These are phyloP conservation scores for Drosophila ogumai DNA, from an alignment of 1,140 invertebrate species.

Conservation along the genomic window DNA sequence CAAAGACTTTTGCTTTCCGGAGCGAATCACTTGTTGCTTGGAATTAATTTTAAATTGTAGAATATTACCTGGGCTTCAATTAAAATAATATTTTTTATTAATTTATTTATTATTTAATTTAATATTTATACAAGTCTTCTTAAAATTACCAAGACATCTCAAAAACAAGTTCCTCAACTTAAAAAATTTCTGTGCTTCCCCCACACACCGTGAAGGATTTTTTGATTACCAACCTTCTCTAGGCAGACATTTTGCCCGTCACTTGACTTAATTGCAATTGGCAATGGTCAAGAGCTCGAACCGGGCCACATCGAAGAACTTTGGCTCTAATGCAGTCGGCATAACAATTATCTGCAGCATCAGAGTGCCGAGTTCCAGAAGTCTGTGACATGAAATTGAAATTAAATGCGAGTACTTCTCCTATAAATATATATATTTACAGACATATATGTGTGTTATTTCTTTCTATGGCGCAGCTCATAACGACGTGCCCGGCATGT, in stretches of 20 bases:
- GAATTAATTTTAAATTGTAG: background rate
- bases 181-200: conserved; percentile 19
- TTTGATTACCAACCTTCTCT: conserved; percentile 27
- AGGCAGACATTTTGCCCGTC: conserved; percentile 61
- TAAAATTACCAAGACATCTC: background rate
- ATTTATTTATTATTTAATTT: background rate
- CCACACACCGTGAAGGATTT: conserved; percentile 22
- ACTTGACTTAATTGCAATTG: conserved; percentile 78
- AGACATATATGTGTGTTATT: conserved; percentile 24
- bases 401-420: conserved; percentile 68
- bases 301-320: conserved; percentile 37
- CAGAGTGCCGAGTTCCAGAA: conserved; percentile 21
- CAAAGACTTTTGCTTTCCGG: conserved; percentile 53
- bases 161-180: background rate
- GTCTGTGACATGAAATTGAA: conserved; percentile 79
- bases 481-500: conserved; percentile 71
- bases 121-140: background rate
- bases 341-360: conserved; percentile 77
- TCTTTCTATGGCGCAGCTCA: conserved; percentile 44
- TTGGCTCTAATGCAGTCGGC: conserved; percentile 66
- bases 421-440: conserved; percentile 3
- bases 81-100: too few relatives aligned
- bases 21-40: conserved; percentile 31
- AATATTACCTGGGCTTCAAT: background rate
- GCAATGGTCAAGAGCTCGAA: conserved; percentile 29